phyloP scores from a whole-genome alignment of 2,888 invertebrate species.

The Leptopterna dolabrata region DNA sequence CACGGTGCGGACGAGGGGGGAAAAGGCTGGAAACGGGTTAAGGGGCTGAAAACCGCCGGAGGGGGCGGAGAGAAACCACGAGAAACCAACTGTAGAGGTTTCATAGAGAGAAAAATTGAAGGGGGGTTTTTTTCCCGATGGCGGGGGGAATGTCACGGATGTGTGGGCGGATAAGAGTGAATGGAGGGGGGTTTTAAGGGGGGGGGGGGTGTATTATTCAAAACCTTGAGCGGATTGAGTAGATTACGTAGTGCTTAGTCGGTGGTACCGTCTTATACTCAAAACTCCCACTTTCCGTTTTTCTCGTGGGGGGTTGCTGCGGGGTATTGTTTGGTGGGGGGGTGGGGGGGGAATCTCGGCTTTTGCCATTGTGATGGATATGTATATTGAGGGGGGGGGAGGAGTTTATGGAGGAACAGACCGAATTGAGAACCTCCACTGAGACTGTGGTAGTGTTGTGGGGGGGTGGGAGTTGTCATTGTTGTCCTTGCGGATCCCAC shows the following conservation, averaged over 20 bases:
- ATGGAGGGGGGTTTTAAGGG: neutral
- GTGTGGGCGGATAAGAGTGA: neutral
- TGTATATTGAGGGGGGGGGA: neutral
- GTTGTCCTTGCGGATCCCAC: neutral
- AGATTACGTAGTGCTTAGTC: constrained; percentile 7
- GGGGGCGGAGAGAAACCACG: neutral
- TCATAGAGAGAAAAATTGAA: neutral
- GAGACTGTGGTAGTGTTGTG: too few relatives aligned
- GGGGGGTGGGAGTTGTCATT: neutral
- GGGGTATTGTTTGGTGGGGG: neutral
- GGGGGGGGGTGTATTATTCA: neutral
- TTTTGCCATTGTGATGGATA: constrained; percentile 14
- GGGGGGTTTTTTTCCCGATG: neutral
- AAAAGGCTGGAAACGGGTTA: neutral
- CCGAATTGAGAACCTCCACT: neutral
- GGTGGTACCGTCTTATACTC: neutral
- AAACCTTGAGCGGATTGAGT: constrained; percentile 5
- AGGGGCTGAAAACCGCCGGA: neutral
- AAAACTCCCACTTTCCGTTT: neutral
- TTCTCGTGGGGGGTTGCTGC: neutral
- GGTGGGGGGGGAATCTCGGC: neutral
- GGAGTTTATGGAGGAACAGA: neutral
- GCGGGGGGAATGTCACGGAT: neutral
- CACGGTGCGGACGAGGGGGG: neutral
- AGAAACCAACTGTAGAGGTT: neutral